Evolutionary conservation across 2,888 invertebrate genomes (phyloP), one percentile per base, ranked within the genome.

Genomic region (Coelinius sp.): DNA sequence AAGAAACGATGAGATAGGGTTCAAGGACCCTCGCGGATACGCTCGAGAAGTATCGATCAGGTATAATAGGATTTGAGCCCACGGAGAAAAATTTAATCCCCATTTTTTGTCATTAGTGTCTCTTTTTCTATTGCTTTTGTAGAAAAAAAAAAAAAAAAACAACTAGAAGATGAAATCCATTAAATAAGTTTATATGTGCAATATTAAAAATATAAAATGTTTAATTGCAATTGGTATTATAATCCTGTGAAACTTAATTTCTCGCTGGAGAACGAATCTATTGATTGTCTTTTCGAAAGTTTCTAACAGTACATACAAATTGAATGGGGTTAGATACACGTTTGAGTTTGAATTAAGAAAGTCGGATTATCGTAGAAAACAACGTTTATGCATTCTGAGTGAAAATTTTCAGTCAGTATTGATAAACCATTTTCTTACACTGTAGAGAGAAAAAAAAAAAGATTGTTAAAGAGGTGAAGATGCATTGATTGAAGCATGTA

Each of bases 11-110:
- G 68, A 70, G 63, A 53, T 59, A 53, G 27, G 76, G 80, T 78
- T 81, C 78, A 81, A 81, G 77, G 79, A 81, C 80, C 81, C 75
- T 76, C 76, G 78, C 77, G 77, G 76, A 76, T 76, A 77, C 73
- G 79, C 78, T 81, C 75, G 78, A 73, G 77, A 41, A 76, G 78
- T 75, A 77, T 79, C 77, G 80, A 77, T 77, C 79, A 76, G 73
- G 71, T 71, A 74, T 75, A 75, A 76, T 77, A 75, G 59, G 17
- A 59, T 59, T 59, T 59, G 35, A 59, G 59, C 35, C 8, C 5
- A 10, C 31, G 25, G 31, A 20, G 20, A 59, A 59, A 17, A 59
- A 31, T 59, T 59, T 31, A 59, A 31, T 20, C 31, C 31, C 31
- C 31, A 31, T 59, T 59, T 53, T 25, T 35, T 35, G 20, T 35